Conservation (phyloP, 2,888 invertebrate genomes). For the Rhogogaster chlorosoma region DNA sequence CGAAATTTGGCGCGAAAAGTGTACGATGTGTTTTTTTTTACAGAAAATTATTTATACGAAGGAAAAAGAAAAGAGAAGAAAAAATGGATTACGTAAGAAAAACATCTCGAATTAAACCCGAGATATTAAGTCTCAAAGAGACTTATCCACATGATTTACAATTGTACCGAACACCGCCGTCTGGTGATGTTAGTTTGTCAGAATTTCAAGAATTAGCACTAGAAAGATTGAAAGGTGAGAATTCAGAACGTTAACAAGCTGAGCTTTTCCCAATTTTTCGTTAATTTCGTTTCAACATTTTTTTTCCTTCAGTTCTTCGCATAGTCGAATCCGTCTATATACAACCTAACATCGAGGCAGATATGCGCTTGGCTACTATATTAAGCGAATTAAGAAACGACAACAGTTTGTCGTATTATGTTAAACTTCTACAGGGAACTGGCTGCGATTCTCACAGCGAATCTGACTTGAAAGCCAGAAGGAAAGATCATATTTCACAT, state of each 20-base stretch:
- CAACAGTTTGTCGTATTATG: conserved; percentile 82
- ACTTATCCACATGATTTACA: conserved; percentile 88
- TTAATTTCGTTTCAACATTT: neutral
- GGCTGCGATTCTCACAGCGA: conserved; percentile 80
- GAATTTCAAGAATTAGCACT: conserved; percentile 94
- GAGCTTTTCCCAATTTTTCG: neutral
- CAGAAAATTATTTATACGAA: neutral
- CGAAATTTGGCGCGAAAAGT: conserved; percentile 19
- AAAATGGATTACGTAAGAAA: conserved; percentile 53
- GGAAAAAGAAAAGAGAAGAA: no score
- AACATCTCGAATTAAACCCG: conserved; percentile 65
- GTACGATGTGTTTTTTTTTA: neutral
- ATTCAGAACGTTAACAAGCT: conserved; percentile 23
- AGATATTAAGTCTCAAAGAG: conserved; percentile 77
- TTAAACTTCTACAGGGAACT: conserved; percentile 81
- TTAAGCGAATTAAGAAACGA: conserved; percentile 84
- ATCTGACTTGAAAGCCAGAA: conserved; percentile 83
- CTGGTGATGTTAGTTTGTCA: conserved; percentile 85
- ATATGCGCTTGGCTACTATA: conserved; percentile 85
- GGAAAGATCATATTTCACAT: conserved; percentile 94
- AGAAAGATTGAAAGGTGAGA: conserved; percentile 86
- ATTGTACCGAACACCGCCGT: conserved; percentile 89
- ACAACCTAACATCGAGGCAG: conserved; percentile 83
- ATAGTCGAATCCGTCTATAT: conserved; percentile 87
- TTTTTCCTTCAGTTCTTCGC: conserved; percentile 81